Base-by-base conservation (phyloP, 2,888 invertebrate species). In the Diaperis boleti region DNA sequence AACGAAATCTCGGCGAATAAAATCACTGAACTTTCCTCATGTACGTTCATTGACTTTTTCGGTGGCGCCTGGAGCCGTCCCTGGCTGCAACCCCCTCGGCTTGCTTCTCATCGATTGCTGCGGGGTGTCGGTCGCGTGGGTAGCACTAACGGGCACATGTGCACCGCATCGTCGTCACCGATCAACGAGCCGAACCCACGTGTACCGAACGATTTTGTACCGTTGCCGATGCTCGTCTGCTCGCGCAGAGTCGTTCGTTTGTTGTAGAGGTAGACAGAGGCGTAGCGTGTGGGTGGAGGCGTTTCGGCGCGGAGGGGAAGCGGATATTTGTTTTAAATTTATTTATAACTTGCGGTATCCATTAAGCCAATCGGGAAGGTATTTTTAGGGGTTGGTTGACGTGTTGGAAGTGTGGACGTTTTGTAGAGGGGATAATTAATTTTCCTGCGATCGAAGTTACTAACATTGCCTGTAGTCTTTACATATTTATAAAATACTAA, bases 101-200 rank as follows among this genome's bases (percentile, higher is more conserved):
- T 6, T 18, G 6, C 14, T 13, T 42, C 11, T 15, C 55, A 55
- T 55, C 55, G 55, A 55, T 55, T 55, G 41, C 14, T 42, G 41
- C 42, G 55, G 55, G 55, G 55, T 42, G 52, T 10, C 39, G 18
- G 37, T n/a, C 50, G 55, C 44, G 55, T 42, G 55, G 42, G 44
- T 14, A 55, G 55, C 42, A 29, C 22, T 42, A 55, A 29, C 31
- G 55, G 47, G 57, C 57, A 57, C 57, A 57, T 57, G 57, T 57
- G 57, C 57, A 57, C 55, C 55, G 55, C 55, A 55, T 55, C 55
- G 55, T 31, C 55, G 55, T 45, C n/a, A n/a, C n/a, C 56, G 56
- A 56, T 56, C 57, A 57, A 37, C 57, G 57, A 37, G 57, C 57
- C 57, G 45, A 57, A 45, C 57, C 57, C 57, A 57, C 57, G 57